Evolutionary conservation across 2,888 invertebrate genomes (phyloP).

Genomic region (Rotaria magnacalcarata): DNA sequence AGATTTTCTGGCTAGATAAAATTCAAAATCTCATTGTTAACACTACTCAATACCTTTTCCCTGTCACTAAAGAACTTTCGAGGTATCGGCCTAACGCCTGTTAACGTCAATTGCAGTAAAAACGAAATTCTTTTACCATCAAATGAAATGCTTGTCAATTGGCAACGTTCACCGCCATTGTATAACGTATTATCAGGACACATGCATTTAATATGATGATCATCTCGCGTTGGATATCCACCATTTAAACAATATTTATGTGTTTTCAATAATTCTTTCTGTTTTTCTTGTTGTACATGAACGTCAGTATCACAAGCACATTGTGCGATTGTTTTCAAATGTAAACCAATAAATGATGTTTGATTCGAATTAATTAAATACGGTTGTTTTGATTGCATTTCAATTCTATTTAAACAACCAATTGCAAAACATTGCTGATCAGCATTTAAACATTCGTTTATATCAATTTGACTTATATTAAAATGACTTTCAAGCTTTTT

Average conservation of each 20-base stretch:
- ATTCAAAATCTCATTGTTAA: too few relatives aligned
- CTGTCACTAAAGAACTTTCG: too few relatives aligned
- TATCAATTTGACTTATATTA: conserved; percentile 55
- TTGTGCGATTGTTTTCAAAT: conserved; percentile 83
- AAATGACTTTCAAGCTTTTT: conserved; percentile 64
- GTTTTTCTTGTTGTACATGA: conserved; percentile 18
- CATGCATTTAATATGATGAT: conserved; percentile 69
- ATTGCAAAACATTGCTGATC: conserved; percentile 62
- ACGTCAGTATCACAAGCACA: conserved; percentile 78
- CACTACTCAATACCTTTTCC: too few relatives aligned
- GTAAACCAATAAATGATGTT: conserved; percentile 88
- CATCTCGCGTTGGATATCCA: conserved; percentile 60
- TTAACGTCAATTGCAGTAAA: too few relatives aligned
- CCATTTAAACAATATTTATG: conserved; percentile 44
- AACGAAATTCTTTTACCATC: background rate
- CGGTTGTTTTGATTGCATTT: conserved; percentile 58
- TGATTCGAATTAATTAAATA: conserved; percentile 89
- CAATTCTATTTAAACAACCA: conserved; percentile 85
- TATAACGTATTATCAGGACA: conserved; percentile 65
- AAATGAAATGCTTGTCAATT: conserved; percentile 71
- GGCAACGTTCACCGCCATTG: conserved; percentile 87
- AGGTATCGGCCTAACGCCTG: too few relatives aligned
- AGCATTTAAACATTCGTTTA: conserved; percentile 64
- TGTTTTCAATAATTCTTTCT: conserved; percentile 20
- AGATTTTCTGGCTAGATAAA: too few relatives aligned